Evolutionary conservation across 2,888 invertebrate genomes (phyloP), one percentile per base, ranked within the genome.

Genomic region (Morpho deidamia): DNA sequence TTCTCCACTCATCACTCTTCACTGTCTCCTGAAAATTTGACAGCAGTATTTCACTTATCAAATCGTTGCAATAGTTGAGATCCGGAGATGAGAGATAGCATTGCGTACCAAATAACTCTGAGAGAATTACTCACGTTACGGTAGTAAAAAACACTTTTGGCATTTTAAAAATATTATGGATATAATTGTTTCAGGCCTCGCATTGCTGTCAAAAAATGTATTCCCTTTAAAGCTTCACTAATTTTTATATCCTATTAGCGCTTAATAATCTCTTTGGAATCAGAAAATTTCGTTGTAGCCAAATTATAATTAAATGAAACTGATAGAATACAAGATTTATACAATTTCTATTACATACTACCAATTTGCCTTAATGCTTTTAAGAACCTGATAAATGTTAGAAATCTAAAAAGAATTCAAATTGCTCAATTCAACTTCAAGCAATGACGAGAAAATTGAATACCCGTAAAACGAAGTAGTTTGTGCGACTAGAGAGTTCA

Each of bases 1-100:
- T 57, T 56, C 74, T 70, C 69, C 69, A 70, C 78, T 78, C 81
- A 72, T 82, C 83, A 81, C 78, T 77, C 76, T 74, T 80, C 77
- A 77, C 66, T 71, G 72, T 75, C 76, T 74, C 70, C 68, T 69
- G 68, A 70, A 71, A 69, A 69, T 66, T 71, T 80, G 78, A 80
- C 81, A 71, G 74, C 65, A 72, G 71, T 71, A 71, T 68, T 70
- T 67, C 62, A 63, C 61, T 62, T 65, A 61, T 51, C 58, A 47
- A 58, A 60, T 58, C 56, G 53, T 53, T 54, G 47, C 58, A 55
- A 51, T 53, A 54, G 51, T 55, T 43, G 32, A 51, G 62, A 64
- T 64, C 55, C 34, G 12, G n/a, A 52, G 55, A 58, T 58, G 55
- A 11, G n/a, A 52, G 55, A 58, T 58, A 58, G 14, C 45, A 11